Evolutionary conservation across 2,888 invertebrate genomes (phyloP), one percentile per base, ranked within the genome.

Genomic region (Rhingia campestris): DNA sequence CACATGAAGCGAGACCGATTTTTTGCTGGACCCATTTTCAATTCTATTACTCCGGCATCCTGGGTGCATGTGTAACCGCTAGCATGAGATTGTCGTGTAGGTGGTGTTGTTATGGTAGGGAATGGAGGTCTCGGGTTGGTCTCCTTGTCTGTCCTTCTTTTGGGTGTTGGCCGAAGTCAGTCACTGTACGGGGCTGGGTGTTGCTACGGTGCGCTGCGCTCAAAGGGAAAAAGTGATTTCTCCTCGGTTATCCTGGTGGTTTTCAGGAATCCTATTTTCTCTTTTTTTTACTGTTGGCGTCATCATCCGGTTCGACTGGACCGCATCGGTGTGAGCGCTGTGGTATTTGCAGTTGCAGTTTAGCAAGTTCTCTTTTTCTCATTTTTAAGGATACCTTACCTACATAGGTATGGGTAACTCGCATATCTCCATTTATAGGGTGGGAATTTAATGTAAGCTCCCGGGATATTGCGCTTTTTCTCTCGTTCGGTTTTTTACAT

Each of bases 211-310:
- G 66, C 49, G 64, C 43, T 66, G 59, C 47, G 54, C 41, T 81
- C 66, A 54, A 66, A 72, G 66, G 76, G 66, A 76, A 81, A 70
- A 81, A 81, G 72, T 72, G 72, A 81, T 81, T 81, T 72, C 59
- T 70, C 76, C 64, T 76, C 72, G 70, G 70, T 72, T 76, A 72
- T 81, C 72, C 70, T 61, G 54, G 76, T 81, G 54, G 81, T 66
- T 72, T 66, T 30, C 54, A 75, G 66, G 43, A 54, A 53, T 76
- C 43, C 66, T 70, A 51, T 59, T 64, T 75, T 72, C 35, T 14
- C 35, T 49, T 14, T 45, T 35, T 6, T 45, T 49, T 32, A 14
- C 45, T 35, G 7, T 12, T 75, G 43, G 63, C 64, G 70, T 75
- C 81, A 54, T 75, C 43, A 81, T 81, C 58, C 64, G 43, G 53